phyloP scores from a whole-genome alignment of 2,888 invertebrate genomes.

The Clitarchus hookeri region DNA sequence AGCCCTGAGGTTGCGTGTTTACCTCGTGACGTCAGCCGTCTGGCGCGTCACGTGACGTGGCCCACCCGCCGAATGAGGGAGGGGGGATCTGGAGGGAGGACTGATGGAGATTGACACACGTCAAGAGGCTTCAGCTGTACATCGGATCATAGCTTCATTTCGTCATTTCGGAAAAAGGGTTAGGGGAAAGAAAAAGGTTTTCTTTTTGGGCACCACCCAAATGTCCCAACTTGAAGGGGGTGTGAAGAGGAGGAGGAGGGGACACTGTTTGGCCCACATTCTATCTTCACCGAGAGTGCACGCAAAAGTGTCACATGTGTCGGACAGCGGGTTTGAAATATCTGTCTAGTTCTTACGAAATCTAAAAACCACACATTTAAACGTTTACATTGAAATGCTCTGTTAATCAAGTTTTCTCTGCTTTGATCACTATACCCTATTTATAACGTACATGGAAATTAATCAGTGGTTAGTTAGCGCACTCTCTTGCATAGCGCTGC shows the following conservation, averaged over 20 bases:
- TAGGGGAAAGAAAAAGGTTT: background rate
- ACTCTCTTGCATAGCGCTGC: too few species aligned
- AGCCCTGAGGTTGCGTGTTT: constrained; percentile 38
- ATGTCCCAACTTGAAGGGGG: background rate
- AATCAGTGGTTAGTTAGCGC: too few species aligned
- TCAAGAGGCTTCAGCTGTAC: background rate
- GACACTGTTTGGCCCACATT: background rate
- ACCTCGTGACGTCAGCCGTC: constrained; percentile 34
- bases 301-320: background rate
- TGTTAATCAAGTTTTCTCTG: too few species aligned
- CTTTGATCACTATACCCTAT: too few species aligned
- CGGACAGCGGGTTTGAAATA: background rate
- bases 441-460: too few species aligned
- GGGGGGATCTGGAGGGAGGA: background rate
- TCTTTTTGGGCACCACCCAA: background rate
- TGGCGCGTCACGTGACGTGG: background rate
- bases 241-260: too few species aligned
- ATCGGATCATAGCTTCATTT: background rate
- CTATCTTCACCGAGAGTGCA: background rate
- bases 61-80: background rate
- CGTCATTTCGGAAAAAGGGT: background rate
- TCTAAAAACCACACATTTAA: too few species aligned
- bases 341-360: too few species aligned
- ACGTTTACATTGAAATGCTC: too few species aligned
- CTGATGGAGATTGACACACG: background rate